These are phyloP conservation scores for Margarornis squamiger DNA, from an alignment of 2,797 vertebrate species.

Conservation along the genomic window DNA sequence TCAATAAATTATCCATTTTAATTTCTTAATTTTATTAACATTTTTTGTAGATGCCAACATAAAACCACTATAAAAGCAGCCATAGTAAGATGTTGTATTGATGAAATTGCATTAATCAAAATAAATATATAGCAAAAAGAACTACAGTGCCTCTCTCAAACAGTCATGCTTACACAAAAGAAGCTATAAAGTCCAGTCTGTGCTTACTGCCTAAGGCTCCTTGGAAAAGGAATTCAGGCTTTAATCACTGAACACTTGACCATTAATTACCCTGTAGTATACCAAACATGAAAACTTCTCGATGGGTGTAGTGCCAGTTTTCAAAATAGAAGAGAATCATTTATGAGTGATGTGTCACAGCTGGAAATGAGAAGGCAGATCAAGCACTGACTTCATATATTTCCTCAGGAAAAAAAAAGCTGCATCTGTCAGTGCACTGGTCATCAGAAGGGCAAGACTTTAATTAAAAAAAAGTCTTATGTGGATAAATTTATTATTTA, in stretches of 20 bases:
- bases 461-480: background rate
- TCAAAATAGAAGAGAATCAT: background rate
- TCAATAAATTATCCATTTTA: background rate
- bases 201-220: background rate
- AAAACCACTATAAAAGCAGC: background rate
- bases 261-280: background rate
- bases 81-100: background rate
- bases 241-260: background rate
- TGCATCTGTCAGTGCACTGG: background rate
- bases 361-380: background rate
- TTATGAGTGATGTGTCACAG: background rate
- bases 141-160: background rate
- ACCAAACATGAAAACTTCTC: background rate
- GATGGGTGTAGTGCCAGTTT: background rate
- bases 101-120: background rate
- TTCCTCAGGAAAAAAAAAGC: background rate
- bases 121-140: background rate
- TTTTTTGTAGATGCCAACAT: background rate
- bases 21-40: background rate
- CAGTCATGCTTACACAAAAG: background rate
- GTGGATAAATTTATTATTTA: background rate
- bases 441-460: background rate
- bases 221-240: background rate
- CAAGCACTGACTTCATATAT: background rate
- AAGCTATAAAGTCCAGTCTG: background rate